These are phyloP conservation scores for Halcyon malimbica DNA, from an alignment of 2,113 vertebrate genomes.

Conservation along the genomic window DNA sequence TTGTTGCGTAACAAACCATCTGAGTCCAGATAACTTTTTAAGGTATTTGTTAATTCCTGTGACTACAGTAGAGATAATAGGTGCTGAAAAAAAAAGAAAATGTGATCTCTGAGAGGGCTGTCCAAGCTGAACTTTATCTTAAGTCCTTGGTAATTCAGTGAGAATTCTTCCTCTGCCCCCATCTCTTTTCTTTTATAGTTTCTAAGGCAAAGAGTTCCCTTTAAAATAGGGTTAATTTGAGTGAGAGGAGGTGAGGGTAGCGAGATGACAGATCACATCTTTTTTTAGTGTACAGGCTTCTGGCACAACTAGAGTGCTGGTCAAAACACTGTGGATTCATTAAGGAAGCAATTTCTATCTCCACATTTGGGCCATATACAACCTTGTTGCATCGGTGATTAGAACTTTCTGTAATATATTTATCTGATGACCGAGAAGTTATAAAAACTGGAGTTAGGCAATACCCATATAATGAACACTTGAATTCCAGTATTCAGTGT, in stretches of 20 bases:
- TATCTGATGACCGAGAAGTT: background rate
- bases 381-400: background rate
- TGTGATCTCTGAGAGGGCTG: background rate
- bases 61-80: background rate
- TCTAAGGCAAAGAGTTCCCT: background rate
- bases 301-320: background rate
- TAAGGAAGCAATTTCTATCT: background rate
- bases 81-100: background rate
- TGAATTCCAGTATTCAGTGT: conserved; percentile 49
- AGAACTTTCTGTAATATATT: background rate
- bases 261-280: background rate
- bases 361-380: background rate
- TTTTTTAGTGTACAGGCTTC: background rate
- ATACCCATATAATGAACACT: background rate
- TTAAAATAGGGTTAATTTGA: background rate
- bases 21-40: background rate
- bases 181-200: background rate
- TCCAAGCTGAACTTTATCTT: background rate
- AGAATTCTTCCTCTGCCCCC: background rate
- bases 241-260: background rate
- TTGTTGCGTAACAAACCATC: background rate
- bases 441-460: background rate
- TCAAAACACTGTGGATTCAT: background rate
- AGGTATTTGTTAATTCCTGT: background rate
- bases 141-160: background rate